Evolutionary conservation across 2,797 vertebrate genomes (phyloP), one percentile per base, ranked within the genome.

Genomic region (Mus spretus): DNA sequence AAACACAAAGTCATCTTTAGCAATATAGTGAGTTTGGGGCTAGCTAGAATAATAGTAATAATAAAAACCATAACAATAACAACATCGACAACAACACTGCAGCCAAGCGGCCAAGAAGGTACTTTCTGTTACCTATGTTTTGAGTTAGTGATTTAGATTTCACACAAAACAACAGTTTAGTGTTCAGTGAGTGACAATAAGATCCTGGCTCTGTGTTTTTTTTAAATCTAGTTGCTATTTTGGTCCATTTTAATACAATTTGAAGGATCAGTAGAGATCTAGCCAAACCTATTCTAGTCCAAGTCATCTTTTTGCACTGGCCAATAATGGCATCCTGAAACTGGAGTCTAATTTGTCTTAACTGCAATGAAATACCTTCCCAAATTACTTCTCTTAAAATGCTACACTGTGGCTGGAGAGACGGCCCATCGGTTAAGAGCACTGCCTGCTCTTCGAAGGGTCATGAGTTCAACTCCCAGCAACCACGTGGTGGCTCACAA

Each of bases 191-290:
- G 57, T 90, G 26, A 37, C 61, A 47, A 59, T 31, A 70, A 87
- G 87, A 61, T 40, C 47, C 28, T 72, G 44, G n/a, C 50, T n/a
- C 28, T 84, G 6, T 12, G 50, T 19, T 55, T 80, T 80, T 80
- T 79, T 55, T n/a, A 78, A 97, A 92, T 85, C 89, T 85, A 81
- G 11, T 31, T 85, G 79, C 20, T n/a, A 90, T 72, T 90, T 44
- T 79, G 24, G 40, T 88, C 6, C 61, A 94, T 92, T 92, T 90
- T 61, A 55, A 93, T 80, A 44, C 65, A 95, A 92, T 74, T 26
- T 93, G 83, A 96, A 94, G 93, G 72, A 44, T 88, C 65, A 88
- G 28, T 65, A 88, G 72, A 96, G 57, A 96, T 63, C n/a, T 47
- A 91, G n/a, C 7, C 82, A 95, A 85, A 96, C 47, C 17, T 93